Conservation (phyloP, 2,797 vertebrate genomes). For the Notolepis coatsorum region DNA sequence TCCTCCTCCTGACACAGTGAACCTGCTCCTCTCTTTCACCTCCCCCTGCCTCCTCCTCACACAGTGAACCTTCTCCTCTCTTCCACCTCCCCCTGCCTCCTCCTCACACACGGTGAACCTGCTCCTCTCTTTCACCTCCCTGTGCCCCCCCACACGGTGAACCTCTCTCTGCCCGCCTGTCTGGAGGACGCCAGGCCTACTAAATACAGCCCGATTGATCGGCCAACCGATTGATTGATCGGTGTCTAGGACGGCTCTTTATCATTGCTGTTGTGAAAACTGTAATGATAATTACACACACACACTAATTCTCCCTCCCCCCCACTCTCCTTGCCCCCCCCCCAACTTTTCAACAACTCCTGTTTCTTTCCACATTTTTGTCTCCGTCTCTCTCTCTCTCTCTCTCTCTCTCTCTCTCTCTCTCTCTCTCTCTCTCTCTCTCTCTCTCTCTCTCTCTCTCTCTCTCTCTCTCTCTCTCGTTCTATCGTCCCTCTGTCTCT, state of each 20-base stretch:
- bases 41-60: too few species aligned
- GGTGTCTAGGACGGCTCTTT: conserved; percentile 51
- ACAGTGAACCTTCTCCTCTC: too few species aligned
- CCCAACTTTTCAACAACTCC: conserved; percentile 14
- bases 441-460: conserved; percentile 7
- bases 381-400: neutral
- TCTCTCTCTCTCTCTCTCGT: conserved; percentile 31
- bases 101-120: neutral
- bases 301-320: conserved; percentile 15
- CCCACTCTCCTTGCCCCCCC: conserved; percentile 24
- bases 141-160: neutral
- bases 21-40: too few species aligned
- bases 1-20: too few species aligned
- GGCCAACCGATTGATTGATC: conserved; percentile 56
- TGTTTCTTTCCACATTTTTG: neutral
- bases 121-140: neutral
- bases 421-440: conserved; percentile 16
- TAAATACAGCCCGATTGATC: conserved; percentile 66
- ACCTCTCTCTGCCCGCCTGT: conserved; percentile 34
- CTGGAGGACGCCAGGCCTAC: conserved; percentile 33
- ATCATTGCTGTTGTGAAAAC: conserved; percentile 45
- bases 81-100: too few species aligned
- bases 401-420: conserved; percentile 13
- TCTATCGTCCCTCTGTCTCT: conserved; percentile 35
- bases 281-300: too few species aligned